Conservation (phyloP, 2,113 vertebrate genomes). For the Heptranchias perlo region DNA sequence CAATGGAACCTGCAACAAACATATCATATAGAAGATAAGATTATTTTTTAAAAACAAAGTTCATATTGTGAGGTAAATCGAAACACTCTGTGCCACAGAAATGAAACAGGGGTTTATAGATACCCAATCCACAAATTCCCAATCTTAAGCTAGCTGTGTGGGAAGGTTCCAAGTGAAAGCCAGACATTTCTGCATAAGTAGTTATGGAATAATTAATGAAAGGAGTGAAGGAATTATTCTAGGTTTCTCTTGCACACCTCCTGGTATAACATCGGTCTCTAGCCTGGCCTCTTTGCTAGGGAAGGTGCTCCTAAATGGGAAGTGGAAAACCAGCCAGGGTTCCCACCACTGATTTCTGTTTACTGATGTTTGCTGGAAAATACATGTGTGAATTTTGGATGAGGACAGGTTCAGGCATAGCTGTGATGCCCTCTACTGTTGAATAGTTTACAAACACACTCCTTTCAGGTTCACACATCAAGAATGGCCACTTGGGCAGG, state of each 20-base stretch:
- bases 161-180: neutral
- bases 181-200: neutral
- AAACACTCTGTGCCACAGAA: neutral
- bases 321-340: neutral
- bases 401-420: neutral
- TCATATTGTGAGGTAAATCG: neutral
- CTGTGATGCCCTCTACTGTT: too few species aligned
- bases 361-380: neutral
- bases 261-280: neutral
- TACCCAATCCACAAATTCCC: neutral
- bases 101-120: neutral
- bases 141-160: neutral
- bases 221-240: neutral
- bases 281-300: neutral
- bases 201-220: neutral
- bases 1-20: neutral
- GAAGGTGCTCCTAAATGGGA: neutral
- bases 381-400: neutral
- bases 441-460: neutral
- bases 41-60: neutral
- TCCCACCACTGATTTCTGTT: neutral
- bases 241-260: neutral
- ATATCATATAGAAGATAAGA: neutral
- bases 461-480: neutral
- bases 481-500: too few species aligned